Evolutionary conservation across 2,113 vertebrate species (phyloP), one percentile per base, ranked within the genome.

Genomic region (Polyodon spathula): DNA sequence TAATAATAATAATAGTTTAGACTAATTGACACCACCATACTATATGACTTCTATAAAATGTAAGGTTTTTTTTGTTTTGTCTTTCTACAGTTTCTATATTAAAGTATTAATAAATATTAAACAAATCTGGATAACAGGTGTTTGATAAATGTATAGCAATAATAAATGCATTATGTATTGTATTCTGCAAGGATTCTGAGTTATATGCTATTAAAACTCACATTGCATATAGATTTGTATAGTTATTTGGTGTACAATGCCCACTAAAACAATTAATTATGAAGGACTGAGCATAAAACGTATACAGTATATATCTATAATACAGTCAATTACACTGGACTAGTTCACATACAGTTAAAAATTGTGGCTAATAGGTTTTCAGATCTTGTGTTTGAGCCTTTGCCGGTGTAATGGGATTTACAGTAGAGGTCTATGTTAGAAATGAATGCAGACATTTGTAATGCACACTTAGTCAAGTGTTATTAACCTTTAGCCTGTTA

Each of bases 371-470:
- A 81, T 75, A 64, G 66, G 65, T 71, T 75, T 77, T 74, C 72
- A 70, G 67, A 73, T 72, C 59, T 61, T 68, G 62, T 72, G 74
- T 76, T 79, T 81, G 78, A 70, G 52, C 65, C 73, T 71, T 69
- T 78, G 68, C 74, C 71, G 78, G 75, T 76, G 80, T 81, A 81
- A 83, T 81, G 77, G 79, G 81, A 83, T 83, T 80, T 78, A 72
- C 69, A 38, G 66, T 62, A 69, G 74, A 78, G 71, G 70, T 74
- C 73, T 16, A 61, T 41, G 41, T 70, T 74, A 61, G 10, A 65
- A 71, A 65, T 74, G 75, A 77, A 78, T 78, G 78, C 74, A 73
- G 78, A 80, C 76, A 76, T 74, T 79, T 52, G 68, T 74, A 75
- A 76, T 69, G 72, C 73, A 78, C 73, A 75, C 62, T 0, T 53